These are phyloP conservation scores for Macrobrachium rosenbergii DNA, from an alignment of 1,140 invertebrate genomes.

Conservation along the genomic window DNA sequence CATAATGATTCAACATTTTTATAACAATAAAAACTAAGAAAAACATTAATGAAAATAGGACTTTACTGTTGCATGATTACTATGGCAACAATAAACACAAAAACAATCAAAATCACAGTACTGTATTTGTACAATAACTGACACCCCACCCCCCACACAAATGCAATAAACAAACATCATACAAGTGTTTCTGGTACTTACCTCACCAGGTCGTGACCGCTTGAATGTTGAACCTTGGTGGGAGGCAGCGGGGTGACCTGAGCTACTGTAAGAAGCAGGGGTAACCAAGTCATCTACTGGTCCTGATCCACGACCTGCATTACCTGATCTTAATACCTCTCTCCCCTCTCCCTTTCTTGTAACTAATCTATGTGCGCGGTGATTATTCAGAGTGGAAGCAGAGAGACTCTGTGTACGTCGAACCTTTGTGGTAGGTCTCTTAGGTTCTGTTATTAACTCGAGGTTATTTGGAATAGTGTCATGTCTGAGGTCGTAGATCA, in stretches of 20 bases:
- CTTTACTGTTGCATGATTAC: neutral
- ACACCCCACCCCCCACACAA: neutral
- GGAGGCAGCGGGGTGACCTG: slow-evolving; percentile 45
- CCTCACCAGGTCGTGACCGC: slow-evolving; percentile 58
- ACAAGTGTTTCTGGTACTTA: slow-evolving; percentile 36
- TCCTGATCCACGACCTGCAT: slow-evolving; percentile 48
- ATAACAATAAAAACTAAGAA: too few relatives aligned
- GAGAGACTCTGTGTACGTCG: slow-evolving; percentile 54
- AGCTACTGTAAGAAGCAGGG: slow-evolving; percentile 61
- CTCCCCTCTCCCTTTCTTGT: slow-evolving; percentile 17
- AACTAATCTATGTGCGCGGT: slow-evolving; percentile 31
- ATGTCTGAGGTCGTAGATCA: slow-evolving; percentile 33
- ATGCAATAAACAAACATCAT: neutral
- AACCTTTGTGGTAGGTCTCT: slow-evolving; percentile 16
- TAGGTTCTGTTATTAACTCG: neutral
- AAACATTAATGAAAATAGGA: too few relatives aligned
- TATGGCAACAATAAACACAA: neutral
- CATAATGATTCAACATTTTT: too few relatives aligned
- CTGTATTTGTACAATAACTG: too few relatives aligned
- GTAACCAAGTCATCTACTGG: slow-evolving; percentile 45
- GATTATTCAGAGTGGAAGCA: slow-evolving; percentile 47
- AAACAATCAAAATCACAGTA: neutral
- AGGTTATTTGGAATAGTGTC: neutral
- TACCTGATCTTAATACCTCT: slow-evolving; percentile 17
- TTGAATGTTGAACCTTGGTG: slow-evolving; percentile 50